Percentiles rank a stretch among this genome's conserved stretches.
These are phyloP conservation scores for Pseudochaenichthys georgianus DNA, from an alignment of 2,797 vertebrate species.

Conservation along the genomic window DNA sequence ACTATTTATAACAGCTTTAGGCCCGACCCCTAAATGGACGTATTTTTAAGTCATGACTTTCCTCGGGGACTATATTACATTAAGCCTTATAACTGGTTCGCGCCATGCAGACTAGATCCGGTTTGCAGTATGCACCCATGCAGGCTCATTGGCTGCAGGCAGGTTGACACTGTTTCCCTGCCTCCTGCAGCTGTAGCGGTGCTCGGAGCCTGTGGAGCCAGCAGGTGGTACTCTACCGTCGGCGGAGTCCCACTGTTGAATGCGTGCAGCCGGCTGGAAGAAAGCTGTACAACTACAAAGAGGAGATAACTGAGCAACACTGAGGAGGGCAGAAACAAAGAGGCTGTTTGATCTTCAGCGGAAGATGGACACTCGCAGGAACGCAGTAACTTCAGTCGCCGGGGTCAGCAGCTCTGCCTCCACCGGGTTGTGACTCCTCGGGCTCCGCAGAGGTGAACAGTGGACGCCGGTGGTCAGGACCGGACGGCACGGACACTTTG, in stretches of 20 bases:
- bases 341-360: not conserved
- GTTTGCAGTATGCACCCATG: slow-evolving; percentile 26
- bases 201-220: slow-evolving; percentile 50
- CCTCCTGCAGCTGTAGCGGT: slow-evolving; percentile 51
- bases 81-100: slow-evolving; percentile 33
- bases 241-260: slow-evolving; percentile 34
- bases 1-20: not conserved
- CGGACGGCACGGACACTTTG: slow-evolving; percentile 27
- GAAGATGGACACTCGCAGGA: slow-evolving; percentile 39
- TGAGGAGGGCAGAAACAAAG: slow-evolving; percentile 1
- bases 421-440: slow-evolving; percentile 37
- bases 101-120: slow-evolving; percentile 37
- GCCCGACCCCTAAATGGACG: not conserved
- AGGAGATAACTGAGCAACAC: not conserved
- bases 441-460: slow-evolving; percentile 31
- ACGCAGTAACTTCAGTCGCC: slow-evolving; percentile 23
- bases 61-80: slow-evolving; percentile 34
- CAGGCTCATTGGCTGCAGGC: slow-evolving; percentile 49
- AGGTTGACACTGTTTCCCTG: slow-evolving; percentile 52
- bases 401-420: slow-evolving; percentile 25
- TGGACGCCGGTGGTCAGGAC: slow-evolving; percentile 20
- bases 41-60: slow-evolving; percentile 47
- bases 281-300: slow-evolving; percentile 1
- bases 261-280: slow-evolving; percentile 19
- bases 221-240: slow-evolving; percentile 62